Percentiles rank a stretch among this genome's conserved stretches.
These are phyloP conservation scores for Silurus glanis DNA, from an alignment of 2,113 vertebrate species.

Conservation along the genomic window DNA sequence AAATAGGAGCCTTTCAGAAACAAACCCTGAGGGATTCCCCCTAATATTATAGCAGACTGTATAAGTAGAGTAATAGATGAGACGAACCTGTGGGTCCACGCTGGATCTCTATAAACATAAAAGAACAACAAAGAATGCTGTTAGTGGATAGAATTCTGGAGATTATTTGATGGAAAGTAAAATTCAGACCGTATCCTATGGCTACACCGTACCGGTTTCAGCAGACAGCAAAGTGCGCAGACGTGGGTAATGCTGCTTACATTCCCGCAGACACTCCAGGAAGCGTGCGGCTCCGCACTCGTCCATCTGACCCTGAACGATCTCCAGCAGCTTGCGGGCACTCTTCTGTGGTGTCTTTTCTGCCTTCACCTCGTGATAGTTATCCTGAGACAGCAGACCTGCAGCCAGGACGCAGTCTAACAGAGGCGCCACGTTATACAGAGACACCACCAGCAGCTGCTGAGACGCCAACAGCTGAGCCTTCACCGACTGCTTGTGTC, in stretches of 20 bases:
- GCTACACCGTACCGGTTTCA: neutral
- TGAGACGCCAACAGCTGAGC: conserved; percentile 50
- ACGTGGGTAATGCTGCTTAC: conserved; percentile 61
- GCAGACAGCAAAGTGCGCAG: conserved; percentile 54
- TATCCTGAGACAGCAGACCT: conserved; percentile 57
- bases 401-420: conserved; percentile 58
- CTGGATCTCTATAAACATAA: conserved; percentile 32
- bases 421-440: conserved; percentile 60
- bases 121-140: neutral
- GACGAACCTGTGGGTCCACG: conserved; percentile 59
- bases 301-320: conserved; percentile 62
- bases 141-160: neutral
- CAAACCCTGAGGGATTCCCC: neutral
- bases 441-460: conserved; percentile 55
- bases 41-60: neutral
- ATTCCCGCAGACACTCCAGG: conserved; percentile 59
- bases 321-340: conserved; percentile 61
- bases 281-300: conserved; percentile 50
- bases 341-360: conserved; percentile 54
- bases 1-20: neutral
- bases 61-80: neutral
- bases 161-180: neutral
- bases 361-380: conserved; percentile 57
- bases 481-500: conserved; percentile 50
- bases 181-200: neutral